Evolutionary conservation across 2,113 vertebrate genomes (phyloP).

Genomic region (Onychostruthus taczanowskii): DNA sequence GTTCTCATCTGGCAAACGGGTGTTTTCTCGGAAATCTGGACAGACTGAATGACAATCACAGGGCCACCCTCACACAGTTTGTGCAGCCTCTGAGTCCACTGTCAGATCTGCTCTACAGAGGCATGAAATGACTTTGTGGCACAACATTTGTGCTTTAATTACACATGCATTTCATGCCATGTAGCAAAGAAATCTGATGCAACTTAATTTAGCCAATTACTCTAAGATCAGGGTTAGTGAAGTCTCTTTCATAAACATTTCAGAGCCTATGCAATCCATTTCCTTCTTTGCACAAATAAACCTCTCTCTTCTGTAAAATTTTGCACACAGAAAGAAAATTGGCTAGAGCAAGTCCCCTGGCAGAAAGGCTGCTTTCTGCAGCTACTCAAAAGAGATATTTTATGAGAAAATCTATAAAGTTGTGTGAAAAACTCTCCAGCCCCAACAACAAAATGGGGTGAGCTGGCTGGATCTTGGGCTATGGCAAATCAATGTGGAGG

Average conservation of each 20-base stretch:
- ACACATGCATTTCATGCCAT: background rate
- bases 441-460: fast-evolving
- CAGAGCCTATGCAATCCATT: background rate
- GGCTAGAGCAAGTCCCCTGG: background rate
- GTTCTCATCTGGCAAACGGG: background rate
- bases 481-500: fast-evolving
- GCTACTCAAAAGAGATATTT: background rate
- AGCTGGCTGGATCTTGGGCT: background rate
- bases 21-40: background rate
- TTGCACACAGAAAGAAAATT: background rate
- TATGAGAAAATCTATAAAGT: background rate
- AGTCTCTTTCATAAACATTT: background rate
- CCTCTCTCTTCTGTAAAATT: background rate
- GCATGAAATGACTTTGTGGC: background rate
- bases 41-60: background rate
- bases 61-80: background rate
- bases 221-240: background rate
- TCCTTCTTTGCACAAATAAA: conserved; percentile 2
- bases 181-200: background rate
- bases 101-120: background rate
- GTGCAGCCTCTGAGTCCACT: background rate
- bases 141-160: background rate
- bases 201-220: background rate
- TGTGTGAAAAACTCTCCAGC: background rate
- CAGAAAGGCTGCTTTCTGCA: conserved; percentile 4